Evolutionary conservation across 2,113 vertebrate species (phyloP), one percentile per base, ranked within the genome.

Genomic region (Seriola rivoliana): DNA sequence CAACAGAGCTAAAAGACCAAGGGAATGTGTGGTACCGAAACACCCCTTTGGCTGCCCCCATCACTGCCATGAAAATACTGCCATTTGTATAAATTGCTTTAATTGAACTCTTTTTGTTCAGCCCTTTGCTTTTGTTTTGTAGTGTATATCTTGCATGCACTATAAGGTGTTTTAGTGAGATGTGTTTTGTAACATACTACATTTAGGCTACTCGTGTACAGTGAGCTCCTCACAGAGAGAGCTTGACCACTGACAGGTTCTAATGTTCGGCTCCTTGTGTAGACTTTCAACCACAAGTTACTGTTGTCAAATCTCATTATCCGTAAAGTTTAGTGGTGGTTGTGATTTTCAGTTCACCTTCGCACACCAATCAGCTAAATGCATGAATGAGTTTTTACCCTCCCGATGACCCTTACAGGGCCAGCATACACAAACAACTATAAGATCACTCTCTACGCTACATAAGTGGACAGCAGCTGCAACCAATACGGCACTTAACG

Each of bases 341-440:
- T 65, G 71, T 13, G 13, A 23, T 50, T 70, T 59, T 58, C 29
- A 59, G 25, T 64, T 78, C 48, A 44, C 73, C 69, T 80, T 60
- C 73, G 74, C 59, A 75, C 42, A 71, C n/a, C 71, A 66, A 69
- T 84, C 50, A 68, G 14, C 46, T 8, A 46, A 71, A 81, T 25
- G 78, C 48, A 23, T 29, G 17, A 17, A 38, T 13, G 46, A 3
- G 23, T 32, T 48, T 59, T 68, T 52, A 58, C 46, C 85, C 88
- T 83, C 25, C 52, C 65, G 21, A 52, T 54, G 71, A 82, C 75
- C 78, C 38, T 48, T 25, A 44, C n/a, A 42, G 16, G 32, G 21
- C 32, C 59, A 9, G 55, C 63, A 80, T 63, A 44, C 38, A 60
- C 69, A 74, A 78, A 80, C 16, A 82, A 12, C 25, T 74, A 48